These are phyloP conservation scores for Brachionus rubens DNA, from an alignment of 1,140 invertebrate genomes.

Conservation along the genomic window DNA sequence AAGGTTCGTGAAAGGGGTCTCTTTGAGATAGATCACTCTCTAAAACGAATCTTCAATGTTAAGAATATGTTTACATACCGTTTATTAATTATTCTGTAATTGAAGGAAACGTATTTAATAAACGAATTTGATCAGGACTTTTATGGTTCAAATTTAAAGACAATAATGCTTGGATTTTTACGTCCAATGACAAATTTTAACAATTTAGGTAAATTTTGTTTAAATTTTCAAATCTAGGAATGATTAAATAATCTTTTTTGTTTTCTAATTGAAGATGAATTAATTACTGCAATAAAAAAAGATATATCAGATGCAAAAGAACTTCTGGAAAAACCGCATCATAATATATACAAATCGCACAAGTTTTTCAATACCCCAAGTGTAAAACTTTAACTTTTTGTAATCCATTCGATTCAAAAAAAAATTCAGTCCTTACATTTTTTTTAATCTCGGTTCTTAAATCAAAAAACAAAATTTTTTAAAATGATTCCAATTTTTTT, in stretches of 20 bases:
- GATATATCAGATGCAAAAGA: slow-evolving; percentile 70
- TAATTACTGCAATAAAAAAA: slow-evolving; percentile 71
- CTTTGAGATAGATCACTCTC: too few relatives aligned
- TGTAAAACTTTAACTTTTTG: slow-evolving; percentile 9
- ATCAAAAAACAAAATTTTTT: neutral
- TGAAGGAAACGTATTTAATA: slow-evolving; percentile 77
- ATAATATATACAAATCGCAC: slow-evolving; percentile 48
- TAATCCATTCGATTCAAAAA: neutral
- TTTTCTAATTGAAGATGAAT: slow-evolving; percentile 63
- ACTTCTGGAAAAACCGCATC: slow-evolving; percentile 62
- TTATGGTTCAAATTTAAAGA: slow-evolving; percentile 76
- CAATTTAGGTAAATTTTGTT: slow-evolving; percentile 69
- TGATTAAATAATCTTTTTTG: neutral
- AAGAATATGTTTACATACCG: too few relatives aligned
- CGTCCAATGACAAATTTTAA: slow-evolving; percentile 74
- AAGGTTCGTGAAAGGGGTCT: too few relatives aligned
- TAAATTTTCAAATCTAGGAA: neutral
- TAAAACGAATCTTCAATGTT: too few relatives aligned
- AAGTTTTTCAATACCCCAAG: slow-evolving; percentile 49
- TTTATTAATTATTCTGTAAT: neutral
- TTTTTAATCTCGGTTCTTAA: neutral
- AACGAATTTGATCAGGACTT: slow-evolving; percentile 80
- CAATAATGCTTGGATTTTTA: slow-evolving; percentile 76
- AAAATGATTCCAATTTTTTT: neutral
- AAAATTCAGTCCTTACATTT: too few relatives aligned